Evolutionary conservation across 1,140 invertebrate species (phyloP).

Genomic region (Rhagoletis pomonella): DNA sequence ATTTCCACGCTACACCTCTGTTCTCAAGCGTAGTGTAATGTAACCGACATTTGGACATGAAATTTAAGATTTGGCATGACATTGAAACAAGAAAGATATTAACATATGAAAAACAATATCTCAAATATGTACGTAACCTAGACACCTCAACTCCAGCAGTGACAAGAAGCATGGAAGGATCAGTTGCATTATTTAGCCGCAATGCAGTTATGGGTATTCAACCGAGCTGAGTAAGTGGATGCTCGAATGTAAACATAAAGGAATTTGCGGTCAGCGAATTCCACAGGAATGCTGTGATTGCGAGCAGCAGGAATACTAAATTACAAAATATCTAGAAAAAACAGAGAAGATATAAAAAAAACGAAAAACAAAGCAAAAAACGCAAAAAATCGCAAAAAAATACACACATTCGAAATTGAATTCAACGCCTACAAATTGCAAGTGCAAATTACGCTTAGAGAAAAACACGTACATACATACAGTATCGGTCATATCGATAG

Average conservation of each 20-base stretch:
- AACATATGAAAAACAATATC: neutral
- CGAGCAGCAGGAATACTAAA: neutral
- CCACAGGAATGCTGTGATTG: slow-evolving; percentile 11
- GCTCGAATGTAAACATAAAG: neutral
- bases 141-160: neutral
- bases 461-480: too few species aligned
- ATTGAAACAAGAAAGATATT: neutral
- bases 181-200: neutral
- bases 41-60: slow-evolving; percentile 15
- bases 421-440: slow-evolving; percentile 22
- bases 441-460: neutral
- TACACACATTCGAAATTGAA: neutral
- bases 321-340: neutral
- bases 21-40: neutral
- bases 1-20: neutral
- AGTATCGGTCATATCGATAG: too few species aligned
- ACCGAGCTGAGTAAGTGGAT: neutral
- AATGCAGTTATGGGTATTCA: neutral
- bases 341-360: neutral
- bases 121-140: neutral
- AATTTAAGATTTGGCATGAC: slow-evolving; percentile 16
- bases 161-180: neutral
- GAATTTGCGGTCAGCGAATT: slow-evolving; percentile 43
- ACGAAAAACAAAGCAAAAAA: neutral
- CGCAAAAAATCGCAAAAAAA: neutral